Conservation (phyloP, 2,888 invertebrate species). For the Laothoe populi region DNA sequence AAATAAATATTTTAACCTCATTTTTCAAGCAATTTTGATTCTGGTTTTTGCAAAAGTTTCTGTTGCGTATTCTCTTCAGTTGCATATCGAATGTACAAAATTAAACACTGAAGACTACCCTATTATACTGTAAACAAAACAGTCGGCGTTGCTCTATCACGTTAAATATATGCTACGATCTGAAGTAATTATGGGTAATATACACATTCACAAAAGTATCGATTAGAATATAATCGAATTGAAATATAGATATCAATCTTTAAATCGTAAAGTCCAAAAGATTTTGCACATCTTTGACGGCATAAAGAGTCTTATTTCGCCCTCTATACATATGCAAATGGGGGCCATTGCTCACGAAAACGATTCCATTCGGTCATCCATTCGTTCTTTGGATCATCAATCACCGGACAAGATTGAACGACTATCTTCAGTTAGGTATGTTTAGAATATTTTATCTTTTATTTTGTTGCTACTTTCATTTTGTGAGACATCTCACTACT, state of each 20-base stretch:
- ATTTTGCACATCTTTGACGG: slow-evolving; percentile 28
- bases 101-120: too few relatives aligned
- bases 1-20: too few relatives aligned
- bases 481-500: slow-evolving; percentile 1
- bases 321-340: slow-evolving; percentile 78
- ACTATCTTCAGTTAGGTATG: slow-evolving; percentile 46
- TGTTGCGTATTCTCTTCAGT: too few relatives aligned
- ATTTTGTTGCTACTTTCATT: slow-evolving; percentile 24
- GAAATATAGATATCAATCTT: slow-evolving; percentile 2
- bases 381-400: slow-evolving; percentile 74
- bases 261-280: slow-evolving; percentile 2
- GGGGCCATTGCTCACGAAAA: slow-evolving; percentile 70
- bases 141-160: too few relatives aligned
- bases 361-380: slow-evolving; percentile 78
- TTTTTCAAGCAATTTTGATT: too few relatives aligned
- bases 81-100: too few relatives aligned
- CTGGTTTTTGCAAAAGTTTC: too few relatives aligned
- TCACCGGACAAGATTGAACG: slow-evolving; percentile 72
- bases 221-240: neutral
- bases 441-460: slow-evolving; percentile 41
- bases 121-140: too few relatives aligned
- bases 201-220: too few relatives aligned
- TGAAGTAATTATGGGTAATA: too few relatives aligned
- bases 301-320: slow-evolving; percentile 29
- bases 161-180: too few relatives aligned